phyloP scores from a whole-genome alignment of 1,140 invertebrate genomes.

The Zaprionus gabonicus region DNA sequence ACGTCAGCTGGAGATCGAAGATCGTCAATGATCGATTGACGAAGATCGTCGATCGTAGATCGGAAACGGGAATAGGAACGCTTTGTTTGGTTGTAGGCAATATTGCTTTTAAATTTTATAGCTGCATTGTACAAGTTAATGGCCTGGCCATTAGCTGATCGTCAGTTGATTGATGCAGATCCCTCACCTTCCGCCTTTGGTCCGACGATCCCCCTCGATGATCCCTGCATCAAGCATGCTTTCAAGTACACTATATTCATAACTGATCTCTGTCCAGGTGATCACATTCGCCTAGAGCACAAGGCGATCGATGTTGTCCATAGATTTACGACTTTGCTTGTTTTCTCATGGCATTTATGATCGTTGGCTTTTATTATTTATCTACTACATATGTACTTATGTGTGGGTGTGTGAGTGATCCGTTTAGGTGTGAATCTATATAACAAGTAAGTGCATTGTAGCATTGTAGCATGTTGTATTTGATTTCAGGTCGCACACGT shows the following conservation, averaged over 20 bases:
- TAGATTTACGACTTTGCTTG: conserved; percentile 39
- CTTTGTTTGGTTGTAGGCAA: conserved; percentile 29
- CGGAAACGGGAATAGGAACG: conserved; percentile 1
- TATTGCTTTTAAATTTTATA: conserved; percentile 70
- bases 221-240: conserved; percentile 6
- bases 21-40: not conserved
- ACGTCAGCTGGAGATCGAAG: conserved; percentile 1
- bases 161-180: conserved; percentile 27
- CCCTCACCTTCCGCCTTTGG: not conserved
- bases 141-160: conserved; percentile 66
- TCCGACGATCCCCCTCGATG: not conserved
- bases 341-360: conserved; percentile 60
- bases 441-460: conserved; percentile 8
- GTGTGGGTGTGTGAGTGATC: conserved; percentile 12
- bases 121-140: conserved; percentile 74
- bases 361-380: conserved; percentile 50
- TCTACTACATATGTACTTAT: conserved; percentile 6
- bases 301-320: conserved; percentile 23
- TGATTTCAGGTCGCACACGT: conserved; percentile 40
- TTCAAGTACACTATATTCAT: conserved; percentile 22
- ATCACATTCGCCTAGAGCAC: not conserved
- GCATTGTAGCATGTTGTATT: conserved; percentile 38
- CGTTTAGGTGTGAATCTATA: not conserved
- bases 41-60: not conserved
- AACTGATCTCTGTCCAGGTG: conserved; percentile 2